Evolutionary conservation across 2,888 invertebrate genomes (phyloP).

Genomic region (Spatulosminthurus flaviceps): DNA sequence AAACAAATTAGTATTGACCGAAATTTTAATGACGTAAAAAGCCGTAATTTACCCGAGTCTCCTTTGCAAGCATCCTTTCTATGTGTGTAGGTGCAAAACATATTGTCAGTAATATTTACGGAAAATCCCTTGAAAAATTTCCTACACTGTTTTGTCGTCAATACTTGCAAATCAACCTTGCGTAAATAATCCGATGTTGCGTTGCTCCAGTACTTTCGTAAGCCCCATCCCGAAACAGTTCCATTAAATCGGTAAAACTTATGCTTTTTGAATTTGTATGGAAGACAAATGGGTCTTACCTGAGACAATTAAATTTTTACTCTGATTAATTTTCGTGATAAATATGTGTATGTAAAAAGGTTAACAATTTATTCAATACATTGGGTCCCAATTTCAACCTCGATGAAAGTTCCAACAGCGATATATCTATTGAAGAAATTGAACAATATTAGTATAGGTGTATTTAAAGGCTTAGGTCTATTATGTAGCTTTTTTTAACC

Average conservation of each 20-base stretch:
- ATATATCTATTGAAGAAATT: neutral
- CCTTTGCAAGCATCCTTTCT: slow-evolving; percentile 49
- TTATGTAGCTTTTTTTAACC: neutral
- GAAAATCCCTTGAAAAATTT: neutral
- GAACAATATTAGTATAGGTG: neutral
- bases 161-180: slow-evolving; percentile 42
- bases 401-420: neutral
- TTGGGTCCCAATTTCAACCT: neutral
- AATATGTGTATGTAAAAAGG: too few species aligned
- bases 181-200: neutral
- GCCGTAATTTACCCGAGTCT: neutral
- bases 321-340: neutral
- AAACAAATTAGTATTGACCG: neutral
- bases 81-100: slow-evolving; percentile 46
- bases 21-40: neutral
- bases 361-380: neutral
- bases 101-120: slow-evolving; percentile 33
- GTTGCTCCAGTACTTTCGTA: slow-evolving; percentile 15
- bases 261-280: slow-evolving; percentile 18
- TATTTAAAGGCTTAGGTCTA: neutral
- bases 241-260: slow-evolving; percentile 28
- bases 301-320: neutral
- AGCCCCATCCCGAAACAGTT: slow-evolving; percentile 45
- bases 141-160: slow-evolving; percentile 13
- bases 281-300: slow-evolving; percentile 38